phyloP scores from a whole-genome alignment of 2,797 vertebrate genomes.

The Bradypodion ventrale region DNA sequence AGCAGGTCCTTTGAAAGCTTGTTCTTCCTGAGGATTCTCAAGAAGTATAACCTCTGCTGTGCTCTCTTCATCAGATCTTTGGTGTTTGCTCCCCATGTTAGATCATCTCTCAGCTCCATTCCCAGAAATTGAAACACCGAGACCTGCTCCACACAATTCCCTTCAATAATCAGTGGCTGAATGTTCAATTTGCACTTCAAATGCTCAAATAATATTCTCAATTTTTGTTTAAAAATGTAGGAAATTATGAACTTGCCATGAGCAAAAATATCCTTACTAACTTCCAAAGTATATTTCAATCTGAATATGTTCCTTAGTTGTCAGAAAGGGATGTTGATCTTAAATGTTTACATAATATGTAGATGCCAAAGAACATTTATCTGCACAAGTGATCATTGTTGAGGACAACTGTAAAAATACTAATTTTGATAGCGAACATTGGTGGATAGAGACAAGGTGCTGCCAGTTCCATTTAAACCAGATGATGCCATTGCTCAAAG shows the following conservation, averaged over 20 bases:
- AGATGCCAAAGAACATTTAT: background rate
- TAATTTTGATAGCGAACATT: conserved; percentile 13
- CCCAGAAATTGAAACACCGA: no score
- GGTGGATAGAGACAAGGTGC: background rate
- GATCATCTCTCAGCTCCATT: no score
- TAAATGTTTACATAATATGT: background rate
- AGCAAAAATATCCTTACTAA: background rate
- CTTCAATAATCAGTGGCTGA: no score
- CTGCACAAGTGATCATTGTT: background rate
- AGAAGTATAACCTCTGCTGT: no score
- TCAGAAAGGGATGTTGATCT: background rate
- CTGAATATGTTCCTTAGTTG: conserved; percentile 9
- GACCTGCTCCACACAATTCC: no score
- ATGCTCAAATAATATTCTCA: background rate
- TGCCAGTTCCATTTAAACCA: conserved; percentile 35
- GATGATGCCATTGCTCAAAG: background rate
- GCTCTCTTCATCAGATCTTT: no score
- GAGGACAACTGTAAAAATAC: background rate
- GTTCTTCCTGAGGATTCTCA: no score
- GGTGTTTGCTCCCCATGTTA: no score
- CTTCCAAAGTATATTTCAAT: background rate
- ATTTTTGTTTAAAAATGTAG: background rate
- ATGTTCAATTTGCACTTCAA: no score
- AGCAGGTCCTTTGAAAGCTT: no score
- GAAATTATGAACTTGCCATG: background rate